These are phyloP conservation scores for Marcusenius ussheri DNA, from an alignment of 2,113 vertebrate genomes.

Conservation along the genomic window DNA sequence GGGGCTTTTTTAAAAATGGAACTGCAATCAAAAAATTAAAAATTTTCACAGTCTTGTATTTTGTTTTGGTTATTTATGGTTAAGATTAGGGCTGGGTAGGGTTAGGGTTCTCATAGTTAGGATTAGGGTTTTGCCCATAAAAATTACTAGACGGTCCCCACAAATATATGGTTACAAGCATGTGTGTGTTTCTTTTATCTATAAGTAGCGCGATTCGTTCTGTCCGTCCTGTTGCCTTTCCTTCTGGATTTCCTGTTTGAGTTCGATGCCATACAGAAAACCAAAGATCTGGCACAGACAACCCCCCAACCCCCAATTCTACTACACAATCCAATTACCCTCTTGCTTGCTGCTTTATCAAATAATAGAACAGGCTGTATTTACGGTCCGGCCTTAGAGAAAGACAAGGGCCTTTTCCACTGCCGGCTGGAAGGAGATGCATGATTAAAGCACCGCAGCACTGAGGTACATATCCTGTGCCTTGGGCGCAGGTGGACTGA, in stretches of 20 bases:
- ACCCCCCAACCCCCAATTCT: not conserved
- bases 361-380: not conserved
- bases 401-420: not conserved
- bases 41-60: no score
- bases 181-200: not conserved
- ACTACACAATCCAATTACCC: conserved; percentile 3
- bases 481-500: not conserved
- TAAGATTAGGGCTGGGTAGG: not conserved
- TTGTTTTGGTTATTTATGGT: not conserved
- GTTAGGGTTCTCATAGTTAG: no score
- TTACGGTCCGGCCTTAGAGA: not conserved
- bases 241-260: not conserved
- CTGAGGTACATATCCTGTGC: not conserved
- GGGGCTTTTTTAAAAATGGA: not conserved
- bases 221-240: not conserved
- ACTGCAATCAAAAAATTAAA: no score
- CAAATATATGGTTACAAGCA: not conserved
- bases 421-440: not conserved
- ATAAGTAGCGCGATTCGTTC: not conserved
- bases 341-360: not conserved
- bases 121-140: not conserved
- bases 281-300: not conserved
- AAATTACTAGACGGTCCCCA: not conserved
- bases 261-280: not conserved
- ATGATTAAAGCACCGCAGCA: not conserved